A percentile compares a stretch with the other conserved stretches of the same genome.
phyloP scores from a whole-genome alignment of 1,140 invertebrate genomes.

The Euwallacea fornicatus region DNA sequence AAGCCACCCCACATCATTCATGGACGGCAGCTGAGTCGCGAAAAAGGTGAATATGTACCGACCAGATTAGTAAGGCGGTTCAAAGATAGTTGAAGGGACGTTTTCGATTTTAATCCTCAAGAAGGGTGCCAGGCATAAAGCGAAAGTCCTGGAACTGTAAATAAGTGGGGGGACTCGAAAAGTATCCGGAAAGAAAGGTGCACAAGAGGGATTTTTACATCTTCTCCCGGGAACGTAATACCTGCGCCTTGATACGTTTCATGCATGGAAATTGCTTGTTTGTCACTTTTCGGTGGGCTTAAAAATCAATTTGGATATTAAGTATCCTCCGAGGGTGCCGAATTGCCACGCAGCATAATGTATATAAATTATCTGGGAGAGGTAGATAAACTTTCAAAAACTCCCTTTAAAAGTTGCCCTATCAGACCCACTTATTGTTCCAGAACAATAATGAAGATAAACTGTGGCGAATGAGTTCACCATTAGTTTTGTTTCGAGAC shows the following conservation, averaged over 20 bases:
- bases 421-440: slow-evolving; percentile 6
- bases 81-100: slow-evolving; percentile 10
- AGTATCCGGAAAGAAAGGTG: background rate
- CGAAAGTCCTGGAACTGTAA: slow-evolving; percentile 5
- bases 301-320: background rate
- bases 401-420: background rate
- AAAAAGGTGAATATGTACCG: slow-evolving; percentile 9
- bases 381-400: background rate
- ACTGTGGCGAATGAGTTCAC: slow-evolving; percentile 1
- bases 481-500: slow-evolving; percentile 15
- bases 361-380: too few relatives aligned
- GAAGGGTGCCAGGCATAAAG: slow-evolving; percentile 1
- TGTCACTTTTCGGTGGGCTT: background rate
- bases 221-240: background rate
- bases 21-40: too few relatives aligned
- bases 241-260: slow-evolving; percentile 1
- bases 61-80: slow-evolving; percentile 7
- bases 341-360: too few relatives aligned
- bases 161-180: slow-evolving; percentile 1
- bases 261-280: background rate
- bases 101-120: slow-evolving; percentile 4
- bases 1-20: too few relatives aligned
- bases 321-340: too few relatives aligned
- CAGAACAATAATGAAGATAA: slow-evolving; percentile 5
- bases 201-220: slow-evolving; percentile 1